Base-by-base conservation (phyloP, 2,113 vertebrate genomes). In the Phocoena phocoena region DNA sequence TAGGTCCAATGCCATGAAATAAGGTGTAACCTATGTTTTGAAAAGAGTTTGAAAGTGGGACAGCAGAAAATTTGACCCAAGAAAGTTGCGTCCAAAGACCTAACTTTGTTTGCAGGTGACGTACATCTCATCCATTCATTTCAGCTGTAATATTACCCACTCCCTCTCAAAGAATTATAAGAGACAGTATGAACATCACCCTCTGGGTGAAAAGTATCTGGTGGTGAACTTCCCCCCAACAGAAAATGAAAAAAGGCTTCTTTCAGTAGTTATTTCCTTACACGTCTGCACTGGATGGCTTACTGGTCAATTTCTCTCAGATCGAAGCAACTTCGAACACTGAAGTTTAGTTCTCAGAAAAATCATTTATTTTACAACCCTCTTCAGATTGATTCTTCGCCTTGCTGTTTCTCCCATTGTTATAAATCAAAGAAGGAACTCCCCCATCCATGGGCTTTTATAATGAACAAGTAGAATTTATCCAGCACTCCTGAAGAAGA, bases 401-500 rank as follows among this genome's bases (percentile, higher is more conserved):
- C 25, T 96, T 81, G 67, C 41, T 68, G 1, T 17, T 73, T 55
- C 73, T n/a, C 53, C 33, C 23, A 17, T 36, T 93, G 17, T 77
- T 95, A 36, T 60, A 91, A 92, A 91, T 58, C 38, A 62, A 93
- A 95, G 70, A 60, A 90, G 53, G 25, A 55, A 87, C 89, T n/a
- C 28, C 7, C 50, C 63, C 21, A n/a, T 17, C 71, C 11, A 14
- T 41, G 87, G 26, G 58, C 31, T 81, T 88, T 55, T 74, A 89
- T 26, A 76, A 20, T n/a, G 25, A 94, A 63, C 58, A 97, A 67
- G 73, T 5, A 58, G 67, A 41, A 85, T 36, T 58, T 55, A 44
- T 84, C 47, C 74, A 67, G 65, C 76, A 23, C 36, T 5, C 36
- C 20, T 26, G 21, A 38, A 73, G 36, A 65, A 26, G 28, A 76